These are phyloP conservation scores for Philhelius pedissequus DNA, from an alignment of 2,888 invertebrate genomes.

Conservation along the genomic window DNA sequence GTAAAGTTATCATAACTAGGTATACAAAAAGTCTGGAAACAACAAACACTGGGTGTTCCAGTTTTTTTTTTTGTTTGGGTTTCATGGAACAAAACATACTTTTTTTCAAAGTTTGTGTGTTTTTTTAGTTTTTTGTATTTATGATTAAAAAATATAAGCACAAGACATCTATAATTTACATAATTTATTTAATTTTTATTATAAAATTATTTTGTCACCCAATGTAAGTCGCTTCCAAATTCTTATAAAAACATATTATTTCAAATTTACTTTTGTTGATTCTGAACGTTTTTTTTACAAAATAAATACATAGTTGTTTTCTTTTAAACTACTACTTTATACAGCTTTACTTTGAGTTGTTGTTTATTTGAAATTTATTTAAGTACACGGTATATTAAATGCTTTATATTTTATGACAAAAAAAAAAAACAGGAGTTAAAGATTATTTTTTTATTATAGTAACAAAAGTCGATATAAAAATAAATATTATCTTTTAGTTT, in stretches of 20 bases:
- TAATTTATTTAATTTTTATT: neutral
- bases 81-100: neutral
- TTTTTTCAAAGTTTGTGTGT: neutral
- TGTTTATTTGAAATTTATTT: constrained; percentile 8
- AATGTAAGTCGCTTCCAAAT: neutral
- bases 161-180: neutral
- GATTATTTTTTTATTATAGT: constrained; percentile 33
- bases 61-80: neutral
- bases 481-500: constrained; percentile 47
- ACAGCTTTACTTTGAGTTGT: neutral
- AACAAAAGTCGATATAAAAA: constrained; percentile 68
- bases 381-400: constrained; percentile 13
- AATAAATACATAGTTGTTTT: neutral
- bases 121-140: neutral
- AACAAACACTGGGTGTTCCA: neutral
- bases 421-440: constrained; percentile 53
- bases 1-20: constrained; percentile 37
- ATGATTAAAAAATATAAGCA: neutral
- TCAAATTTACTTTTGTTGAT: neutral
- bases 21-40: neutral
- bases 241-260: neutral
- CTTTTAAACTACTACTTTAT: neutral
- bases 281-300: neutral
- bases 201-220: neutral
- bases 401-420: constrained; percentile 34